Base-by-base conservation (phyloP, 2,888 invertebrate species). In the Hypsopygia costalis region DNA sequence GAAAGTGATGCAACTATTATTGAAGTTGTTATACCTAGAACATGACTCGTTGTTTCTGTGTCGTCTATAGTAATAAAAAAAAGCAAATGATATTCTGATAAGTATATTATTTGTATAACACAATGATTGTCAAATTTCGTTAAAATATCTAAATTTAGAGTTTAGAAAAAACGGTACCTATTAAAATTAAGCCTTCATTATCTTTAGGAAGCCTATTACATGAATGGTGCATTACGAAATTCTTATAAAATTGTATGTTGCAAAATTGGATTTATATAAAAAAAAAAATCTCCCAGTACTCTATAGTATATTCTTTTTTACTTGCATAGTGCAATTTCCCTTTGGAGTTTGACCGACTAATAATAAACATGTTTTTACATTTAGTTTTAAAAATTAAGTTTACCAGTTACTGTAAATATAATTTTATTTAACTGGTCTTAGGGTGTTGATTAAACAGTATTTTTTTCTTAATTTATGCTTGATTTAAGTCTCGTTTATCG, bases 391-490 rank as follows among this genome's bases (percentile, higher is more conserved):
- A 54, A 60, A 60, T 65, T 69, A 78, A 69, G 71, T 72, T 79
- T 72, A 47, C 83, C 81, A 72, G 80, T 76, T 67, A 51, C 44
- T 88, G 87, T 87, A 87, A 75, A 88, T 88, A 88, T 82, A 78
- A 62, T 4, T 16, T 16, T 16, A 16, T 64, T 49, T 52, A 57
- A 70, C 76, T 76, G 82, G 74, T 62, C 46, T 58, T 83, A 83
- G 81, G 74, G 71, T 86, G 78, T 69, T 61, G 51, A 75, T 79
- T 72, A 81, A 87, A 69, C 87, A 87, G 87, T 87, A 87, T 87
- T 88, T 81, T 88, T 81, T 75, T 72, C 72, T 69, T 87, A 87
- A 88, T 86, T 88, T 88, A 88, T 88, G 69, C 71, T 77, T 82
- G 70, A 73, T 80, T 57, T 87, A 85, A 85, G 83, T 69, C 54